Conservation (phyloP, 2,888 invertebrate species). For the Petrolisthes manimaculis region DNA sequence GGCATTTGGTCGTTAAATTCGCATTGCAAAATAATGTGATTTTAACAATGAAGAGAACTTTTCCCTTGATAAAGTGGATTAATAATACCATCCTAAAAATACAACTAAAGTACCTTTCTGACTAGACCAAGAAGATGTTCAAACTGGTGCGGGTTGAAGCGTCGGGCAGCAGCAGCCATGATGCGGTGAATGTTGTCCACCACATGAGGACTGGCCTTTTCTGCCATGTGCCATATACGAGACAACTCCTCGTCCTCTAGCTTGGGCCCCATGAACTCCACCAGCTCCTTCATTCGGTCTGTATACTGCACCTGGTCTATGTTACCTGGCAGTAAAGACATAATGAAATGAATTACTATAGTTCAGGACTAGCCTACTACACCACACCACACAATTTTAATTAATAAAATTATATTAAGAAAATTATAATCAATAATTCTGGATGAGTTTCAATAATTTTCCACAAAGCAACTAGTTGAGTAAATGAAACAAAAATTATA, state of each 20-base stretch:
- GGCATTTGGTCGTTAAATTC: too few species aligned
- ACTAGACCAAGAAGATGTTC: constrained; percentile 71
- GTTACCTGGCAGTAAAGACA: constrained; percentile 67
- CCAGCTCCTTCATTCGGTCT: constrained; percentile 72
- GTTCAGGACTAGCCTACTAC: too few species aligned
- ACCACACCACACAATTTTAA: too few species aligned
- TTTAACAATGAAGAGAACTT: too few species aligned
- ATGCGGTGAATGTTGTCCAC: constrained; percentile 73
- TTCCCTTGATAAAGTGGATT: constrained; percentile 68
- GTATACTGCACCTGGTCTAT: constrained; percentile 73
- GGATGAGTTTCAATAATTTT: too few species aligned
- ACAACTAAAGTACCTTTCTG: constrained; percentile 69
- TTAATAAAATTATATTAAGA: too few species aligned
- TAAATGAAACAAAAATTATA: too few species aligned
- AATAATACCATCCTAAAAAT: constrained; percentile 67
- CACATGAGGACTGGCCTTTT: constrained; percentile 72
- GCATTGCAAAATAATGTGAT: too few species aligned
- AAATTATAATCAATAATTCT: too few species aligned
- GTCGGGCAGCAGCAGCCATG: constrained; percentile 72
- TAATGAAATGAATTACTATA: not conserved
- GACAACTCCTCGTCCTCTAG: constrained; percentile 71
- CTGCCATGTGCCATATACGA: constrained; percentile 73
- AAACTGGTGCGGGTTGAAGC: constrained; percentile 71
- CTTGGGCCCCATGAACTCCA: constrained; percentile 72
- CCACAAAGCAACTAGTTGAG: too few species aligned